A percentile compares a stretch with the other conserved stretches of the same genome.
These are phyloP conservation scores for Cetonia aurata DNA, from an alignment of 2,888 invertebrate genomes.

Conservation along the genomic window DNA sequence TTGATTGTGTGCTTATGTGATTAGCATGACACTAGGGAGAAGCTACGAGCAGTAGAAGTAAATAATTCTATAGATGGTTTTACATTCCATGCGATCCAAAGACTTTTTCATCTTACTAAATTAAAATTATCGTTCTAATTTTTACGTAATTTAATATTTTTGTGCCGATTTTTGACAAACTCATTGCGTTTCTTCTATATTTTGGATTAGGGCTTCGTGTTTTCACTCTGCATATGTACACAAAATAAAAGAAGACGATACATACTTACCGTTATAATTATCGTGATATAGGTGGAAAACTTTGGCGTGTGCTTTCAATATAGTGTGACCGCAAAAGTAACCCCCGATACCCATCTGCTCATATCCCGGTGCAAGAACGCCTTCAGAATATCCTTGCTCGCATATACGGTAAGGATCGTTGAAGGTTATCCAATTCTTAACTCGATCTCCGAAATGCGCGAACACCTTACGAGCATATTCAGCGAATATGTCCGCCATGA, in stretches of 20 bases:
- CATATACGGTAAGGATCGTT: constrained; percentile 67
- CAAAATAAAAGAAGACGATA: not conserved
- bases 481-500: constrained; percentile 72
- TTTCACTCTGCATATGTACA: not conserved
- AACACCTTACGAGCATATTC: constrained; percentile 72
- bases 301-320: constrained; percentile 75
- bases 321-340: constrained; percentile 74
- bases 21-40: no score
- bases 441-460: constrained; percentile 60
- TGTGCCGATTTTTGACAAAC: no score
- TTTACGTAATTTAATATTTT: no score
- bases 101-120: no score
- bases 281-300: constrained; percentile 72
- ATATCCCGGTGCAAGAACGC: constrained; percentile 66
- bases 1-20: no score
- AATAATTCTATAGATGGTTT: no score
- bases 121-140: no score
- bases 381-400: constrained; percentile 60
- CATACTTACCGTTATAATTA: constrained; percentile 64
- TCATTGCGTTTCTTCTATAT: no score
- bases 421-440: constrained; percentile 70
- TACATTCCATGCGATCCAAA: no score
- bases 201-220: no score
- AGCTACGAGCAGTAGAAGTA: no score
- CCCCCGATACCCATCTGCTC: constrained; percentile 69